Base-by-base conservation (phyloP, 2,113 vertebrate species). In the Cyprinodon brontotheroides region DNA sequence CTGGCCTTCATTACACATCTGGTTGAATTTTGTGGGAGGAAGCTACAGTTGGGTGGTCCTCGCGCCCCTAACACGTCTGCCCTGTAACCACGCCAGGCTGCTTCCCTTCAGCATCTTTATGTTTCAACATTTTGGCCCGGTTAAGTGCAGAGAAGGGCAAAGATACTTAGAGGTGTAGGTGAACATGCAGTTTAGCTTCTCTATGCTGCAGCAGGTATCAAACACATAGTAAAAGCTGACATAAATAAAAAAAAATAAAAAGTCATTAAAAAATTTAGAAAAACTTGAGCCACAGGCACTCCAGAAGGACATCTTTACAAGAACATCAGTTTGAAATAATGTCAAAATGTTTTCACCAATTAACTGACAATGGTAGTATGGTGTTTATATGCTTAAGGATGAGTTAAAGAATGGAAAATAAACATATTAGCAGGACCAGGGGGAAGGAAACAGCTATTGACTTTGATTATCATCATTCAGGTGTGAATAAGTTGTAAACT, bases 1-100 rank as follows among this genome's bases (percentile, higher is more conserved):
- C 80, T n/a, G 77, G 80, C 86, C 90, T 91, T 93, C 92, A 87
- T 93, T 92, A 87, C 88, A 94, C 94, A 94, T 95, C 93, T 94
- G 94, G 93, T 90, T 92, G 83, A 87, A 90, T 89, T 93, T 93
- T 94, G 79, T 71, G 4, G 81, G 87, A 85, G 89, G 84, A 90
- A 90, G 86, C 86, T 71, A 84, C 77, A 63, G 77, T 89, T 84
- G 90, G 92, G 92, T 94, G 93, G 93, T 93, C 92, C 77, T 75
- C 68, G 22, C 82, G 87, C 72, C 86, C 88, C 83, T 75, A 87
- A 86, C 89, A 88, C 87, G 75, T 89, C 91, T 74, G 87, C 82
- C 86, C 92, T 91, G 89, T 92, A 93, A 91, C 91, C 87, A 87
- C 85, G 80, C 82, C 87, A 50, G 86, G 75, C 82, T 86, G 72